Percentiles rank a stretch among this genome's conserved stretches.
Evolutionary conservation across 2,888 invertebrate genomes (phyloP).

Genomic region (Unio delphinus): DNA sequence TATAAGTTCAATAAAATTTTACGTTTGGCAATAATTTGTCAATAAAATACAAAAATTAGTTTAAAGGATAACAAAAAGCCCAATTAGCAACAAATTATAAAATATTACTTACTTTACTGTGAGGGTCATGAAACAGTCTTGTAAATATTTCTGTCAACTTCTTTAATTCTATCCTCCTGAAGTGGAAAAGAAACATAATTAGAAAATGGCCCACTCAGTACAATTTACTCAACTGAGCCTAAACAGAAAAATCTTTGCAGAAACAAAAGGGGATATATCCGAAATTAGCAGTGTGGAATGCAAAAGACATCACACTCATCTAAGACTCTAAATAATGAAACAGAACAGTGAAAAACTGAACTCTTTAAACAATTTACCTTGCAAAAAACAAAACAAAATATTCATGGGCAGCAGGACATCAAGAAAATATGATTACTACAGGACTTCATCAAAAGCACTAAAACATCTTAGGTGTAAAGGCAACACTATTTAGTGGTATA

Average conservation of each 20-base stretch:
- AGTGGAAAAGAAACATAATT: constrained; percentile 24
- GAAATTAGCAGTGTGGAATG: background rate
- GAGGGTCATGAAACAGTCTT: constrained; percentile 97
- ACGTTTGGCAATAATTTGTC: too few species aligned
- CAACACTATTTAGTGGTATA: too few species aligned
- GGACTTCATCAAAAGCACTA: too few species aligned
- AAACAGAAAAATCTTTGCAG: background rate
- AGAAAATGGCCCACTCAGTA: background rate
- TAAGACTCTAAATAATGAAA: too few species aligned
- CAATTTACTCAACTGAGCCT: background rate
- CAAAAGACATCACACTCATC: background rate
- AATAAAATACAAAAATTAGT: too few species aligned
- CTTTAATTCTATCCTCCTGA: constrained; percentile 78
- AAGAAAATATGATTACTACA: too few species aligned
- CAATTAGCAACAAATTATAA: background rate
- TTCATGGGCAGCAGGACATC: too few species aligned
- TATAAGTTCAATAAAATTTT: too few species aligned
- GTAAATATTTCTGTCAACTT: constrained; percentile 93
- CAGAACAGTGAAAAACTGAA: too few species aligned
- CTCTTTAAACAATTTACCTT: too few species aligned
- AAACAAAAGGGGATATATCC: background rate
- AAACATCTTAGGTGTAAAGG: too few species aligned
- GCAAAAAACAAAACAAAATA: too few species aligned
- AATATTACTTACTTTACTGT: constrained; percentile 79
- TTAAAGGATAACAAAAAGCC: background rate